These are phyloP conservation scores for Leptoclinus maculatus DNA, from an alignment of 2,797 vertebrate genomes.

Conservation along the genomic window DNA sequence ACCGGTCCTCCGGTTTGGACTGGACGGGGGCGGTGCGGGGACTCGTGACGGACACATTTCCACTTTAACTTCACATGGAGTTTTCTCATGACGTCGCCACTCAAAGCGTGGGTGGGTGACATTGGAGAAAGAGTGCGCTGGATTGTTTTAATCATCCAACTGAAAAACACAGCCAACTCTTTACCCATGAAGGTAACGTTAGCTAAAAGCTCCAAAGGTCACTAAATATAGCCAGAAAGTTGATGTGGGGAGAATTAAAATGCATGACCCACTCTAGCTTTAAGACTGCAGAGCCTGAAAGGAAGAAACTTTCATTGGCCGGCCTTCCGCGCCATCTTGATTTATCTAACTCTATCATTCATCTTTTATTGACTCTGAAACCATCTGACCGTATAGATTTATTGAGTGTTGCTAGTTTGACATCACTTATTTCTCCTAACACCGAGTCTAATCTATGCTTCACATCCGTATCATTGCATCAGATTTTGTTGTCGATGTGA, in stretches of 20 bases:
- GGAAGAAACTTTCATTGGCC: slow-evolving; percentile 6
- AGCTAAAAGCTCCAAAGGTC: neutral
- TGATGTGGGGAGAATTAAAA: neutral
- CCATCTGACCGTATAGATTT: slow-evolving; percentile 4
- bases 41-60: slow-evolving; percentile 47
- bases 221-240: neutral
- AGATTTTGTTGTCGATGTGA: slow-evolving; percentile 6
- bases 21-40: slow-evolving; percentile 17
- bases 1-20: slow-evolving; percentile 55
- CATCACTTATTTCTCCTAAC: slow-evolving; percentile 23
- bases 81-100: slow-evolving; percentile 41
- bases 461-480: neutral
- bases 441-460: neutral
- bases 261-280: neutral
- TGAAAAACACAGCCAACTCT: neutral
- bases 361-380: slow-evolving; percentile 31
- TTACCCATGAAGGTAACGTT: neutral
- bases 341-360: slow-evolving; percentile 7
- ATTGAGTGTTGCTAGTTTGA: slow-evolving; percentile 17
- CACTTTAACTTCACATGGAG: slow-evolving; percentile 26
- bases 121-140: neutral
- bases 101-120: neutral
- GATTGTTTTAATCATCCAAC: neutral
- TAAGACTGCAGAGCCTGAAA: neutral
- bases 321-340: neutral